These are phyloP conservation scores for Syngnathus floridae DNA, from an alignment of 2,113 vertebrate species.

Conservation along the genomic window DNA sequence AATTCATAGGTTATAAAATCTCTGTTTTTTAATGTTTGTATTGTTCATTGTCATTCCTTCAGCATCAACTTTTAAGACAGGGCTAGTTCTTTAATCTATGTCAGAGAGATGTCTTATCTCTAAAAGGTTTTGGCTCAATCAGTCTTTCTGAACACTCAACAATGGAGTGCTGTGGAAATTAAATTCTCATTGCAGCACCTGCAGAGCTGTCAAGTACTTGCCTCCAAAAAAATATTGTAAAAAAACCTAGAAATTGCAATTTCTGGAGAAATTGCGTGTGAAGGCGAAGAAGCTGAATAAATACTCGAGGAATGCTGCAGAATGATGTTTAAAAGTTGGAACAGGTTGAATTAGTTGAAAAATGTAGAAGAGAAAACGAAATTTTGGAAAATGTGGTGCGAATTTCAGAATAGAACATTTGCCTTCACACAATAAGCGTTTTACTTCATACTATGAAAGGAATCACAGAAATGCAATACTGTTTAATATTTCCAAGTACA, in stretches of 20 bases:
- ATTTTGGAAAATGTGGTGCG: no score
- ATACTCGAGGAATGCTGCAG: no score
- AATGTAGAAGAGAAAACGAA: no score
- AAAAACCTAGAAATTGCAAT: neutral
- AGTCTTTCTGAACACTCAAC: conserved; percentile 52
- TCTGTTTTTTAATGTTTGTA: conserved; percentile 50
- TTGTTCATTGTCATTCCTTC: conserved; percentile 37
- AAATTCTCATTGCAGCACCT: conserved; percentile 52
- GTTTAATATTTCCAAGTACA: conserved; percentile 27
- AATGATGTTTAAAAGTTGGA: no score
- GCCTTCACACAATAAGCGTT: no score
- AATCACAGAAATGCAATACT: conserved; percentile 26
- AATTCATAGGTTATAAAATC: conserved; percentile 51
- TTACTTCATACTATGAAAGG: conserved; percentile 9
- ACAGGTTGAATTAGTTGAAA: no score
- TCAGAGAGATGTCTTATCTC: conserved; percentile 56
- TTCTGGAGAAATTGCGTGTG: no score
- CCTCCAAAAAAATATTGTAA: conserved; percentile 35
- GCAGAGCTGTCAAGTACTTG: conserved; percentile 42
- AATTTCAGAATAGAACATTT: no score
- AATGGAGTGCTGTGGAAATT: conserved; percentile 48
- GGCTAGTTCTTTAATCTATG: conserved; percentile 50
- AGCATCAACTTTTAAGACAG: conserved; percentile 41
- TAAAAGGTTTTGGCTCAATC: conserved; percentile 56
- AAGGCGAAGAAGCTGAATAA: no score